phyloP scores from a whole-genome alignment of 2,797 vertebrate genomes.

The Epinephelus malabaricus region DNA sequence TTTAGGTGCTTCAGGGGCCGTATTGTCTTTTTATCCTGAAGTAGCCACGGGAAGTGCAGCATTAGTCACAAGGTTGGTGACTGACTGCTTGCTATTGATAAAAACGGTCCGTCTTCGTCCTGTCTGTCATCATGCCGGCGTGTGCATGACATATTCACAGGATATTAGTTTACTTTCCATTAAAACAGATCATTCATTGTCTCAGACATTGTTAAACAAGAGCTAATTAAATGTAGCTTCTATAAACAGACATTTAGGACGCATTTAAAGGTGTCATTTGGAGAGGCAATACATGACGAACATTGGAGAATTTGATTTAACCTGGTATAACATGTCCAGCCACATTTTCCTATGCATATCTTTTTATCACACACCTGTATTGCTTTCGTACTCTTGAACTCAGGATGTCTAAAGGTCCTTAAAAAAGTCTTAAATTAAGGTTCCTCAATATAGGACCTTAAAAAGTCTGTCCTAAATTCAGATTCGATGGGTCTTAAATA shows the following conservation, averaged over 20 bases:
- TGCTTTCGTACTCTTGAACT: too few relatives aligned
- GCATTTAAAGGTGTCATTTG: constrained; percentile 17
- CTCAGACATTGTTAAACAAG: constrained; percentile 24
- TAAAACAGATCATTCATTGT: constrained; percentile 36
- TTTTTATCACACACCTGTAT: background rate
- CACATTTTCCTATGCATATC: background rate
- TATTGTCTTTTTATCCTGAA: constrained; percentile 23
- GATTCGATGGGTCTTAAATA: too few relatives aligned
- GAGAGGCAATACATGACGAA: constrained; percentile 1
- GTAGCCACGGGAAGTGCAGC: constrained; percentile 18
- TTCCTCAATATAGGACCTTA: too few relatives aligned
- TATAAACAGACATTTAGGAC: constrained; percentile 9
- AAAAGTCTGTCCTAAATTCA: too few relatives aligned
- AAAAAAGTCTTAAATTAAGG: too few relatives aligned
- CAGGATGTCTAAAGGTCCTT: too few relatives aligned
- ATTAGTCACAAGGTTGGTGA: constrained; percentile 19
- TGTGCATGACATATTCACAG: constrained; percentile 6
- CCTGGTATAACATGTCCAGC: background rate
- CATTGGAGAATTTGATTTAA: background rate
- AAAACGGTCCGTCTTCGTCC: background rate
- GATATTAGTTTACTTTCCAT: constrained; percentile 49
- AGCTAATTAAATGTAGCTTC: constrained; percentile 32
- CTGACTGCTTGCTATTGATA: constrained; percentile 10
- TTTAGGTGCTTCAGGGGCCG: background rate
- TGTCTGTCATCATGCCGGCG: constrained; percentile 6